phyloP scores from a whole-genome alignment of 2,113 vertebrate species.

The Muntiacus muntjak region DNA sequence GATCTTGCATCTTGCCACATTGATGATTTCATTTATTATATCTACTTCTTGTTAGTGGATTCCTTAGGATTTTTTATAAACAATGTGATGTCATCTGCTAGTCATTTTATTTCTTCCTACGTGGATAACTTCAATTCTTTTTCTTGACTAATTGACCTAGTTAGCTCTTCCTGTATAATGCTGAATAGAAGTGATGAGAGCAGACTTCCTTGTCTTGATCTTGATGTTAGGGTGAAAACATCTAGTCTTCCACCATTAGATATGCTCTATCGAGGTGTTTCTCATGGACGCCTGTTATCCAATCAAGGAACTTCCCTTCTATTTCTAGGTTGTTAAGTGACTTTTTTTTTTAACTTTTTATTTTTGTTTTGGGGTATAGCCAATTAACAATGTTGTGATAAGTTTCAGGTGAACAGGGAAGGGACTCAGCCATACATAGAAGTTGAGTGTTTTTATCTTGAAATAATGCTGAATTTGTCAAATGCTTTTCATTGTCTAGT shows the following conservation, averaged over 20 bases:
- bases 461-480: neutral
- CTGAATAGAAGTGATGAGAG: neutral
- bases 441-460: neutral
- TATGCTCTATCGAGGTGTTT: neutral
- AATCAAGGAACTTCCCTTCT: neutral
- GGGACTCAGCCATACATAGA: neutral
- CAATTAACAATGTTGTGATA: neutral
- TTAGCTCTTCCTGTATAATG: neutral
- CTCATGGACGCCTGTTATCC: neutral
- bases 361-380: neutral
- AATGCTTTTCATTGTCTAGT: neutral
- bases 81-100: neutral
- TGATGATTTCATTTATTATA: neutral
- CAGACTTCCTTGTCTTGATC: neutral
- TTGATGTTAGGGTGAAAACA: neutral
- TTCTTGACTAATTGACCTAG: neutral
- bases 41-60: neutral
- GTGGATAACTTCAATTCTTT: neutral
- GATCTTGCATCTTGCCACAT: neutral
- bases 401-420: neutral
- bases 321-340: neutral
- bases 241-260: neutral
- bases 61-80: neutral
- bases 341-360: no score
- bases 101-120: neutral